Evolutionary conservation across 2,888 invertebrate genomes (phyloP), one percentile per base, ranked within the genome.

Genomic region (Coelopa pilipes): DNA sequence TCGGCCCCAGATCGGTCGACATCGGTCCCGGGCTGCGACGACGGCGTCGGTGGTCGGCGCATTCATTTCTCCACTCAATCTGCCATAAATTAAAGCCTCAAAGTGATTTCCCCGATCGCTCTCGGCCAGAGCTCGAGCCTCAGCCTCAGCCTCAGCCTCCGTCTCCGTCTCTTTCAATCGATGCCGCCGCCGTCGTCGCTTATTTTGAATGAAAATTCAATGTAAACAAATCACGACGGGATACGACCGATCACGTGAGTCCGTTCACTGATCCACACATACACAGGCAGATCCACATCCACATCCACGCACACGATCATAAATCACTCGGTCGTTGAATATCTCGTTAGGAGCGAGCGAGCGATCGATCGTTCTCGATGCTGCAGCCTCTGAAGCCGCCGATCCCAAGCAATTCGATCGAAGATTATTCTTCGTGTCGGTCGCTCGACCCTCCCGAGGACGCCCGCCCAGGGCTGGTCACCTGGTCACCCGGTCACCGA

Each of bases 151-250:
- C n/a, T n/a, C n/a, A n/a, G n/a, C n/a, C n/a, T n/a, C n/a, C n/a
- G n/a, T n/a, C 34, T 34, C 34, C 4, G 34, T 7, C 15, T 50
- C 34, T 50, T 67, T 53, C n/a, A 19, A 11, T 50, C 24, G 21
- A 13, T 50, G 24, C 21, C 47, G 21, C 50, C 11, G 63, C 63
- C 71, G 65, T 55, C 65, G 34, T n/a, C 49, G 21, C 13, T 12
- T 5, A 49, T 70, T 34, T 19, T 46, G 63, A 59, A 69, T 59
- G 69, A 71, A 55, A 65, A 53, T 45, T 65, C 55, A 71, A 53
- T 71, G 63, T 71, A 55, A 71, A 71, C 71, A 71, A 55, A 71
- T 53, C 63, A 71, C 71, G 45, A 63, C 71, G 63, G 71, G 63
- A 65, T 65, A 65, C 73, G 62, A 21, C 34, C 46, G 55, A 57